These are phyloP conservation scores for Cataglyphis altisquamis DNA, from an alignment of 2,888 invertebrate genomes.

Conservation along the genomic window DNA sequence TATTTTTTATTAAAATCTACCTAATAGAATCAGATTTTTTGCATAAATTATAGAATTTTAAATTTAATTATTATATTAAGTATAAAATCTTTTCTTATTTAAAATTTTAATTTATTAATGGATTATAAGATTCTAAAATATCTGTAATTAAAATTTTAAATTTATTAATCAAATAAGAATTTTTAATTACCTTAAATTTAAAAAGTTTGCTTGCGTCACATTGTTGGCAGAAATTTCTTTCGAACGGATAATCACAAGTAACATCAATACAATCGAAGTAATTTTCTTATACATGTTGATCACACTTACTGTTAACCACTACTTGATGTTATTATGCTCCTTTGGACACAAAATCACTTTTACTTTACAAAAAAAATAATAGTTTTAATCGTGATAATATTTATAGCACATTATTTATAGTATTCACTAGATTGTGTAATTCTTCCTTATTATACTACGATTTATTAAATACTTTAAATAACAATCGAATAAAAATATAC, in stretches of 20 bases:
- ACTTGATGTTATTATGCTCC: background rate
- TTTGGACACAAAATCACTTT: conserved; percentile 12
- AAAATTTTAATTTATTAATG: background rate
- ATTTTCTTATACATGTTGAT: conserved; percentile 33
- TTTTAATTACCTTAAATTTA: conserved; percentile 26
- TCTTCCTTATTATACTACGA: background rate
- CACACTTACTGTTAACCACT: conserved; percentile 3
- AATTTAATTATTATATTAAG: background rate
- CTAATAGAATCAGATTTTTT: background rate
- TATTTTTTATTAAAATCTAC: background rate
- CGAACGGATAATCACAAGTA: background rate
- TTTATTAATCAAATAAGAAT: background rate
- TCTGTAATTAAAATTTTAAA: background rate
- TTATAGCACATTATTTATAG: background rate
- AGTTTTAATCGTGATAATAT: background rate
- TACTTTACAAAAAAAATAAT: background rate
- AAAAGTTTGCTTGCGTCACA: background rate
- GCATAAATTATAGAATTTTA: background rate
- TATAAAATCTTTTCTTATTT: background rate
- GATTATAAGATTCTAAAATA: background rate
- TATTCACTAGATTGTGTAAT: background rate
- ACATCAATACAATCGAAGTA: background rate
- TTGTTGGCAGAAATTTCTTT: conserved; percentile 11
- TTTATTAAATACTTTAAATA: background rate
- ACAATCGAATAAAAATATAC: background rate